Conservation (phyloP, 2,113 vertebrate species). For the Cyprinodon variegatus region DNA sequence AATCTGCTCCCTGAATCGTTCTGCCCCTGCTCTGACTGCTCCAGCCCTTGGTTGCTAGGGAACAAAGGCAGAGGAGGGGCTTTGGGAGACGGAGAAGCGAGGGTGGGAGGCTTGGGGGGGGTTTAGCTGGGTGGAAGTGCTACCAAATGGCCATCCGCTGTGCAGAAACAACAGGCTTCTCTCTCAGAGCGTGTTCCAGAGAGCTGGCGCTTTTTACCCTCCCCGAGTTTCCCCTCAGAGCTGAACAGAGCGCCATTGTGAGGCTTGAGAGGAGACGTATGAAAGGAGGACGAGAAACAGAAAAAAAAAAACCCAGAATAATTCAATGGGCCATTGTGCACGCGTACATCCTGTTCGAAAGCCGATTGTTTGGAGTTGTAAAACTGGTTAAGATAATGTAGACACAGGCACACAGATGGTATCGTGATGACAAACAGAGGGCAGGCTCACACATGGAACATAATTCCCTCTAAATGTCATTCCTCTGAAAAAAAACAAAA, state of each 20-base stretch:
- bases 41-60: conserved; percentile 90
- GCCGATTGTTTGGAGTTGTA: conserved; percentile 81
- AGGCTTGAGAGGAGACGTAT: conserved; percentile 52
- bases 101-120: conserved; percentile 4
- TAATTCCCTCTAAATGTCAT: conserved; percentile 59
- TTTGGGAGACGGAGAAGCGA: conserved; percentile 29
- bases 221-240: conserved; percentile 71
- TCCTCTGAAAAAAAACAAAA: conserved; percentile 36
- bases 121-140: conserved; percentile 67
- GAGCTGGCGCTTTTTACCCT: conserved; percentile 77
- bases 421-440: conserved; percentile 72
- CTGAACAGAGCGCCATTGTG: conserved; percentile 80
- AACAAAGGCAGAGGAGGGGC: conserved; percentile 81
- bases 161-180: conserved; percentile 87
- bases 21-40: conserved; percentile 85
- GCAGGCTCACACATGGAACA: conserved; percentile 31
- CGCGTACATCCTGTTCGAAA: conserved; percentile 81
- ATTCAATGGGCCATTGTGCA: conserved; percentile 82
- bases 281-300: conserved; percentile 54
- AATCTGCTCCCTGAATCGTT: conserved; percentile 87
- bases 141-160: conserved; percentile 86
- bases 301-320: conserved; percentile 45
- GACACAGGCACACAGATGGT: conserved; percentile 74
- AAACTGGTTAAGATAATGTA: conserved; percentile 80
- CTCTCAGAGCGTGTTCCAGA: conserved; percentile 84